Evolutionary conservation across 2,113 vertebrate genomes (phyloP), one percentile per base, ranked within the genome.

Genomic region (Paradisaea rubra): DNA sequence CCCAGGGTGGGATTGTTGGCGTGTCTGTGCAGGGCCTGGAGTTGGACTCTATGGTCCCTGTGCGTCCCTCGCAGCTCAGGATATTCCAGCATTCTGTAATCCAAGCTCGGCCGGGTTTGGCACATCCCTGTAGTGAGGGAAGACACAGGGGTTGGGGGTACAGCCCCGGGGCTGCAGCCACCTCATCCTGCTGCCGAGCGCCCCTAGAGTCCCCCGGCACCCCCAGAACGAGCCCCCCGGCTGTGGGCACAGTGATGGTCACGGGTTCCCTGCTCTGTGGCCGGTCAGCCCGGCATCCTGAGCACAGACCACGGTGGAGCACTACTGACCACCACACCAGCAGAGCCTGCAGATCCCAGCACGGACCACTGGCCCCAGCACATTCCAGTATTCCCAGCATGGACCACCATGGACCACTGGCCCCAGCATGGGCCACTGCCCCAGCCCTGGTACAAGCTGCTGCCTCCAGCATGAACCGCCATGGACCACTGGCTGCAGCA

Each of bases 211-310:
- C 53, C 65, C 24, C 24, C 21, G 5, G 14, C 50, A 5, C 31
- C 6, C 3, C 33, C 78, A 15, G 19, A 19, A 23, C 6, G 27
- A 63, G 60, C 41, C 5, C 21, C 22, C 42, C 17, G 0, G 59
- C 57, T 28, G 47, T 6, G 7, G 45, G 27, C 50, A 6, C 42
- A 20, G n/a, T 2, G 28, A 9, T 1, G 4, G 13, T 5, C n/a
- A 28, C 0, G 1, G 44, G 17, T 10, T 17, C 19, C 31, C 7
- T 10, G 33, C 1, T 27, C 69, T 5, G 63, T 24, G 47, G 22
- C 33, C 9, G 22, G 3, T 7, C 19, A 27, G 37, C 72, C 20
- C 56, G n/a, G 56, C 20, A 17, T 5, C 12, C 23, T 24, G 63
- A 64, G 33, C 3, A 6, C 6, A 13, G 44, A 35, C 13, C 45